Percentiles rank a stretch among this genome's conserved stretches.
phyloP scores from a whole-genome alignment of 2,888 invertebrate species.

The Caenorhabditis sp. region DNA sequence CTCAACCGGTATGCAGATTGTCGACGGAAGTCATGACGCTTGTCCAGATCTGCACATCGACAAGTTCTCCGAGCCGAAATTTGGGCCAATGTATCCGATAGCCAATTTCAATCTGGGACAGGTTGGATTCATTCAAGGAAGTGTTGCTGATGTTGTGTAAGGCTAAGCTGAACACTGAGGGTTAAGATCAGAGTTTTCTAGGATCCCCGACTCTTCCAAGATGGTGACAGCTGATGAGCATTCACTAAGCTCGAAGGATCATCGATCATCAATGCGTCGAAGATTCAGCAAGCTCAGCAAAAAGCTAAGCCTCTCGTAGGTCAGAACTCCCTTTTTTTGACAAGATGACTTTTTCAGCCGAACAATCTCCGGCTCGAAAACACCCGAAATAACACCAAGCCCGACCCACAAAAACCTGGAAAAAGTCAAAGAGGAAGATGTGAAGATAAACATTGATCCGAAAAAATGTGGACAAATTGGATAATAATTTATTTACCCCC shows the following conservation, averaged over 20 bases:
- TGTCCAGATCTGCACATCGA: slow-evolving; percentile 40
- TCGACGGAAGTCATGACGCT: slow-evolving; percentile 36
- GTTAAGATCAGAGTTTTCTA: slow-evolving; percentile 3
- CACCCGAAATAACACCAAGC: neutral
- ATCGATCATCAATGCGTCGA: slow-evolving; percentile 17
- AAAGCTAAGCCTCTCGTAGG: slow-evolving; percentile 15
- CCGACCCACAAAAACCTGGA: neutral
- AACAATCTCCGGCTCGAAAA: slow-evolving; percentile 13
- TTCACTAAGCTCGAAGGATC: neutral
- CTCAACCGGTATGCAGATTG: slow-evolving; percentile 53
- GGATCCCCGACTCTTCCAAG: slow-evolving; percentile 13
- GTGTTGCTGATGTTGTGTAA: slow-evolving; percentile 45
- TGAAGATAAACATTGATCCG: neutral
- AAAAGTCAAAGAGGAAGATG: neutral
- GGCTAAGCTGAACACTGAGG: slow-evolving; percentile 1
- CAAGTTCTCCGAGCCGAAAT: slow-evolving; percentile 40
- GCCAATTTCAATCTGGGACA: neutral
- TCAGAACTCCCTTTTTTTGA: neutral
- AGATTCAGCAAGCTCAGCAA: slow-evolving; percentile 24
- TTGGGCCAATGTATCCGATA: slow-evolving; percentile 38
- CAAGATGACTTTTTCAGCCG: slow-evolving; percentile 5
- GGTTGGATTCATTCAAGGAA: slow-evolving; percentile 25
- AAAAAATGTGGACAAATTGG: neutral
- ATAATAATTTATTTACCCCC: too few relatives aligned
- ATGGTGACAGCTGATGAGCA: slow-evolving; percentile 29